phyloP scores from a whole-genome alignment of 2,113 vertebrate species.

The Piliocolobus tephrosceles region DNA sequence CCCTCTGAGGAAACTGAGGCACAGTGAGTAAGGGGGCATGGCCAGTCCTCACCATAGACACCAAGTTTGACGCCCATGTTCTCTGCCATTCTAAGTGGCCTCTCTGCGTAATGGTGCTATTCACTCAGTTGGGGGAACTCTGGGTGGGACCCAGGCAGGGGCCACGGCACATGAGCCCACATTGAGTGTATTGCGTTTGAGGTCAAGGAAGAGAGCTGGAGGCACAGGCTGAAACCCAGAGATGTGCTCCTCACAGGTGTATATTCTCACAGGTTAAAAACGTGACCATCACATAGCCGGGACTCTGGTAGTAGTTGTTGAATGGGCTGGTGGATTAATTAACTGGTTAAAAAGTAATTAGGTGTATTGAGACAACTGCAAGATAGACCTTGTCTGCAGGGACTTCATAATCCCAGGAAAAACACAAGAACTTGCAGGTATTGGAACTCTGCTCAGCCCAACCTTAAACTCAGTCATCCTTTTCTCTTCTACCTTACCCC shows the following conservation, averaged over 20 bases:
- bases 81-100: background rate
- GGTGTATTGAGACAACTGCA: background rate
- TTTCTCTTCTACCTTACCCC: background rate
- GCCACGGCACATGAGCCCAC: background rate
- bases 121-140: no score
- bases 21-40: background rate
- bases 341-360: background rate
- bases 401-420: background rate
- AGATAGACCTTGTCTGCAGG: background rate
- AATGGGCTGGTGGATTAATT: background rate
- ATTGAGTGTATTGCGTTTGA: background rate
- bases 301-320: background rate
- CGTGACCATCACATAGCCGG: background rate
- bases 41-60: background rate
- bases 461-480: background rate
- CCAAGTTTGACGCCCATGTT: background rate
- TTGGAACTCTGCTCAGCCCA: background rate
- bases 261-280: accelerated
- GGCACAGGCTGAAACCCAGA: background rate
- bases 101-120: background rate
- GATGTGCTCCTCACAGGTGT: background rate
- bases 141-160: background rate
- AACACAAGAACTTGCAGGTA: background rate
- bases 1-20: background rate
- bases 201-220: background rate